These are phyloP conservation scores for Elaphurus davidianus DNA, from an alignment of 2,113 vertebrate genomes.

Conservation along the genomic window DNA sequence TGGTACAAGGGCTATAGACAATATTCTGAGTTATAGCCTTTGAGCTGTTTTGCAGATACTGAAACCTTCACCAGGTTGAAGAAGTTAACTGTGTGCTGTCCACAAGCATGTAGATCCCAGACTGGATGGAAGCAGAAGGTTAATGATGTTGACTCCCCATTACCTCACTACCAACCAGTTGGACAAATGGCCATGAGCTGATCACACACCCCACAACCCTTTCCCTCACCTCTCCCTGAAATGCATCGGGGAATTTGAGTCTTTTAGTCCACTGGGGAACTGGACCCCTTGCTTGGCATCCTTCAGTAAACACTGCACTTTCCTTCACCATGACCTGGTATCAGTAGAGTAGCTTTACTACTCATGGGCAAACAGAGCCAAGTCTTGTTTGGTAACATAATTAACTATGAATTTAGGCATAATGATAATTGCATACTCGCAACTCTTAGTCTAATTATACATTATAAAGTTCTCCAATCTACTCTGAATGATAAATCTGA, in stretches of 20 bases:
- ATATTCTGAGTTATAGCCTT: neutral
- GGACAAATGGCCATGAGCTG: neutral
- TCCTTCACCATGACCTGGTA: neutral
- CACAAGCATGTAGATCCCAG: neutral
- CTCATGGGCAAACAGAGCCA: neutral
- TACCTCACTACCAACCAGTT: neutral
- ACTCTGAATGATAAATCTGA: neutral
- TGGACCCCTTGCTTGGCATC: neutral
- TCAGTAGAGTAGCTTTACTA: neutral
- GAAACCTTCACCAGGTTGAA: neutral
- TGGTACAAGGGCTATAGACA: neutral
- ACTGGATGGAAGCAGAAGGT: neutral
- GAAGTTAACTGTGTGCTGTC: neutral
- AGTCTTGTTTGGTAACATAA: neutral
- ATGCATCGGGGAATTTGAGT: fast-evolving
- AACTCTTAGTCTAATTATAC: neutral
- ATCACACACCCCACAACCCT: neutral
- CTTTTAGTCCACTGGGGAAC: neutral
- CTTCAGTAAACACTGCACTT: neutral
- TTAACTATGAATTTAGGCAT: neutral
- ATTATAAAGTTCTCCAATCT: neutral
- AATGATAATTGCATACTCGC: neutral
- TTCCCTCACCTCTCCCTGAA: neutral
- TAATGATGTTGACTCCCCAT: neutral
- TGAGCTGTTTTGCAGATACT: neutral